Base-by-base conservation (phyloP, 2,797 vertebrate genomes). In the Fundulus diaphanus region DNA sequence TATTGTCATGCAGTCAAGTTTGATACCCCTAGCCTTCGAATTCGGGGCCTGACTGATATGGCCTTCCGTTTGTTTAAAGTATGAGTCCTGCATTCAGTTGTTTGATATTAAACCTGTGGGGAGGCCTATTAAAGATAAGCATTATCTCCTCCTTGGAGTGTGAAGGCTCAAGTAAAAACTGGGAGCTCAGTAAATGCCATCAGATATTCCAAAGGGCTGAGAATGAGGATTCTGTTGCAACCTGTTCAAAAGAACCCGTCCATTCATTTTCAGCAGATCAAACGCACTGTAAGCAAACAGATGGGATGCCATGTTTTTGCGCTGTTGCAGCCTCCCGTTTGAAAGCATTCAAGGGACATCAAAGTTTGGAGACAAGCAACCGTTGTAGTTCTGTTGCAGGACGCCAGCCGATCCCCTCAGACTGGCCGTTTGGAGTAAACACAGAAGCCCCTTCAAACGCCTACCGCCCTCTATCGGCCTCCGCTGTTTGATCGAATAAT, bases 1-100 rank as follows among this genome's bases (percentile, higher is more conserved):
- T 91, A 88, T 90, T 85, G 88, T 72, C 74, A 56, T 20, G 11
- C 70, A 84, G 78, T 83, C 76, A 71, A 73, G 82, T 86, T 84
- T 88, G 82, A 80, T 79, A 77, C 72, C 63, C 15, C 72, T 68
- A 77, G 69, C 78, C 79, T 75, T 82, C 72, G 82, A 40, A 78
- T 76, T 76, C 44, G 6, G n/a, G 57, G 73, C 74, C 67, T 22
- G 68, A 51, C 77, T 73, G 78, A 82, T 85, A 85, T 76, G 76
- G 78, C 73, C 68, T 78, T 86, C 82, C 59, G 71, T 86, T 84
- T 88, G 82, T 85, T 80, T 77, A 68, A 77, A 78, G 73, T 67
- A 54, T 73, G 70, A 76, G 49, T 54, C 40, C 13, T 85, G 22
- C 68, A 31, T 61, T 81, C 48, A 72, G 77, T 77, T 76, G 74